Evolutionary conservation across 1,140 invertebrate genomes (phyloP).

Genomic region (Asobara japonica): DNA sequence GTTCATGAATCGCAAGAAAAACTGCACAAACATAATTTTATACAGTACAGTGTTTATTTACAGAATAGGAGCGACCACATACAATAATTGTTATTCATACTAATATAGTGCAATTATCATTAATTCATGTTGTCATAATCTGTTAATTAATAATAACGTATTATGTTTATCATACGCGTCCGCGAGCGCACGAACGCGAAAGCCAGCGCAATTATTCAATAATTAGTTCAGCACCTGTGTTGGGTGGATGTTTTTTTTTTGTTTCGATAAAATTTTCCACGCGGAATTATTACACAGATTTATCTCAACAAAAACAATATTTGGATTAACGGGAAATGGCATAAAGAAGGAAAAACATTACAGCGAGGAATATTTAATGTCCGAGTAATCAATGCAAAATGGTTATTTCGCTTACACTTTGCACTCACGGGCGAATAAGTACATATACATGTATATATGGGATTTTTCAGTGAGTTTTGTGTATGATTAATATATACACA

Average conservation of each 20-base stretch:
- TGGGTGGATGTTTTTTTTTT: too few species aligned
- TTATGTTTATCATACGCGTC: constrained; percentile 31
- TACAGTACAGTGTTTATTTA: constrained; percentile 41
- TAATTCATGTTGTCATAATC: constrained; percentile 30
- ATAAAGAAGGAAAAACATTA: constrained; percentile 1
- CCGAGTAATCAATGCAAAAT: background rate
- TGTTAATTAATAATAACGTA: constrained; percentile 45
- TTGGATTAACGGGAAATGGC: background rate
- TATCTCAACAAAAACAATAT: background rate
- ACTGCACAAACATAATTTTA: constrained; percentile 20
- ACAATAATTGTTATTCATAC: constrained; percentile 45
- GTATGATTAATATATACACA: constrained; percentile 32
- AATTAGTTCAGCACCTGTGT: constrained; percentile 23
- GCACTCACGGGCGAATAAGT: constrained; percentile 23
- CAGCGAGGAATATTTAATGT: constrained; percentile 10
- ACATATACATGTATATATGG: constrained; percentile 34
- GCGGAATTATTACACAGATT: constrained; percentile 24
- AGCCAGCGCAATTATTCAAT: constrained; percentile 25
- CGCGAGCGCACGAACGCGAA: constrained; percentile 29
- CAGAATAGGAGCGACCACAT: constrained; percentile 59
- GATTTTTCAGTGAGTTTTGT: constrained; percentile 4
- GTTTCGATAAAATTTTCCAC: constrained; percentile 23
- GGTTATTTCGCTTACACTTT: background rate
- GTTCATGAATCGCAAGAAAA: background rate
- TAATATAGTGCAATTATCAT: constrained; percentile 48